phyloP scores from a whole-genome alignment of 2,888 invertebrate genomes.

The Microchrysa polita region DNA sequence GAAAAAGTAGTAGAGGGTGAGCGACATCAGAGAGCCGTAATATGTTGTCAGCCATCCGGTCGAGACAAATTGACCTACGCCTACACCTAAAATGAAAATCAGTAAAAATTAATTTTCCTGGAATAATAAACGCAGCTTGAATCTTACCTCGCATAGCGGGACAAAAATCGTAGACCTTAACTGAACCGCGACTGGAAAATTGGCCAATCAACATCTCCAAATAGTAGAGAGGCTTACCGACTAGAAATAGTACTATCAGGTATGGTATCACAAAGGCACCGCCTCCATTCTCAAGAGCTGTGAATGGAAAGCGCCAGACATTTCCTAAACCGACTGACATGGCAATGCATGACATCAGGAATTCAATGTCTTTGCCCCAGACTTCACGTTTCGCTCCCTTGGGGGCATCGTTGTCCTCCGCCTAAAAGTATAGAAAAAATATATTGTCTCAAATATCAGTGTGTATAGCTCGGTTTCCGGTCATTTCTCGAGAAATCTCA shows the following conservation, averaged over 20 bases:
- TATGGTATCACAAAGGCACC: conserved; percentile 76
- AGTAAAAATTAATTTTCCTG: not conserved
- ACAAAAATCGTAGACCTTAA: conserved; percentile 72
- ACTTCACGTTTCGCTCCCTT: conserved; percentile 57
- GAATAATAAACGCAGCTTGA: not conserved
- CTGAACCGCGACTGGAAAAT: conserved; percentile 75
- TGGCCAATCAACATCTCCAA: conserved; percentile 79
- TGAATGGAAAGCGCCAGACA: conserved; percentile 74
- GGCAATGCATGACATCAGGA: conserved; percentile 70
- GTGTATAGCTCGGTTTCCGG: too few relatives aligned
- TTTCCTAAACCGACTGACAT: conserved; percentile 74
- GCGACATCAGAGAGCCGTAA: conserved; percentile 74
- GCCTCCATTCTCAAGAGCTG: conserved; percentile 73
- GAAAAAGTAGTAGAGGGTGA: conserved; percentile 72
- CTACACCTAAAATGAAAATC: conserved; percentile 64
- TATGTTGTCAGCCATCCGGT: conserved; percentile 71
- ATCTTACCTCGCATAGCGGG: conserved; percentile 74
- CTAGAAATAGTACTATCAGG: conserved; percentile 70
- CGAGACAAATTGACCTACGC: conserved; percentile 68
- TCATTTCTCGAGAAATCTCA: too few relatives aligned
- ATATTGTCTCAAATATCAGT: too few relatives aligned
- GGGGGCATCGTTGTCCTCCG: too few relatives aligned
- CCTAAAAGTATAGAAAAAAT: too few relatives aligned
- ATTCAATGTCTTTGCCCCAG: conserved; percentile 72
- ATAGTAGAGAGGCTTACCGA: conserved; percentile 76